These are phyloP conservation scores for Odocoileus hemionus DNA, from an alignment of 2,113 vertebrate genomes.

Conservation along the genomic window DNA sequence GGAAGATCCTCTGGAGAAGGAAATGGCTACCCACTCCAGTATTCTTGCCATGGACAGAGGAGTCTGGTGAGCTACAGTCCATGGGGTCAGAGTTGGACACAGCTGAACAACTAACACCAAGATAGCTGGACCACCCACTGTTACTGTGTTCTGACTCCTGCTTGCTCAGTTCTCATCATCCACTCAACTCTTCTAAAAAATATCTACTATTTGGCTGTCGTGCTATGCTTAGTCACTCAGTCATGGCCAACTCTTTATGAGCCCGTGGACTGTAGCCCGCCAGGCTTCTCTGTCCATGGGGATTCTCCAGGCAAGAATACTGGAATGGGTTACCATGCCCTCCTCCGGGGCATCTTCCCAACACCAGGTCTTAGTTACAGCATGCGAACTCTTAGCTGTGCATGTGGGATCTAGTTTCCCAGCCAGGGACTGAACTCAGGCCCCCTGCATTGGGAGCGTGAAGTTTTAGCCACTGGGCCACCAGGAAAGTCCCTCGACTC, in stretches of 20 bases:
- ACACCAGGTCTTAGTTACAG: not conserved
- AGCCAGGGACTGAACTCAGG: not conserved
- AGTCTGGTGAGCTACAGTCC: not conserved
- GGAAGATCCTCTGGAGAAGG: not conserved
- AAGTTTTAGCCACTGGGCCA: not conserved
- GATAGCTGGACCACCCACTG: rapidly evolving
- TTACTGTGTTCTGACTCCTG: not conserved
- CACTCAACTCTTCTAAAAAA: not conserved
- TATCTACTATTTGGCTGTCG: not conserved
- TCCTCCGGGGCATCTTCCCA: not conserved
- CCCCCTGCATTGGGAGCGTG: not conserved
- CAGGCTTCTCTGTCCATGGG: not conserved
- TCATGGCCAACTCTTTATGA: not conserved
- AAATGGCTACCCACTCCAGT: not conserved
- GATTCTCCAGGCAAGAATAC: not conserved
- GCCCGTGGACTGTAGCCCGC: not conserved
- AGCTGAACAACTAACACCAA: not conserved
- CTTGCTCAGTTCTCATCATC: not conserved
- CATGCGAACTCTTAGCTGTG: not conserved
- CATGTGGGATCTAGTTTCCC: not conserved
- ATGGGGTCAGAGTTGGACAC: not conserved
- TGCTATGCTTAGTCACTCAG: not conserved
- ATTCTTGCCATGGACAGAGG: not conserved
- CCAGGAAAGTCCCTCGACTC: not conserved
- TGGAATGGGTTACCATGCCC: not conserved